phyloP scores from a whole-genome alignment of 2,113 vertebrate genomes.

The Monopterus albus region DNA sequence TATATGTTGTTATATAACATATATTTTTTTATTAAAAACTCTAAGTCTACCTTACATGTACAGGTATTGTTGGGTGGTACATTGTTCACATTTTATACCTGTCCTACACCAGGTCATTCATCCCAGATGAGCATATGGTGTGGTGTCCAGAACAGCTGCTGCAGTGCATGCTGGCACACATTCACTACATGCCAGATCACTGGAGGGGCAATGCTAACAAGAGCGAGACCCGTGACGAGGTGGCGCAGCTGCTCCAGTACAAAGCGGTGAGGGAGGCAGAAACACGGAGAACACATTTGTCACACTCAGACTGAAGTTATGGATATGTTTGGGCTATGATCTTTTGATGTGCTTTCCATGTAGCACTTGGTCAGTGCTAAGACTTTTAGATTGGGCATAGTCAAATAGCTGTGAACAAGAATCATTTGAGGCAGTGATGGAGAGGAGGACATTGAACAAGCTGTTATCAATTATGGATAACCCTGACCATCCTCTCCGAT shows the following conservation, averaged over 20 bases:
- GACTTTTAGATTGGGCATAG: neutral
- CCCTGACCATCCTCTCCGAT: too few species aligned
- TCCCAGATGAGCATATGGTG: conserved; percentile 97
- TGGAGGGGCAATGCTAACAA: conserved; percentile 98
- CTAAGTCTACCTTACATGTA: neutral
- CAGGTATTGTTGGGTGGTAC: neutral
- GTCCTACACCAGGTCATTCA: conserved; percentile 88
- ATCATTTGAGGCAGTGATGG: too few species aligned
- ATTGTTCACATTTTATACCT: conserved; percentile 25
- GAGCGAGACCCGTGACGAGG: conserved; percentile 96
- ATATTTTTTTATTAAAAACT: neutral
- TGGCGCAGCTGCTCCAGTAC: conserved; percentile 99
- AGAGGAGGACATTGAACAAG: too few species aligned
- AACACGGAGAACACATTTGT: neutral
- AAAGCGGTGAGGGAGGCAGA: conserved; percentile 89
- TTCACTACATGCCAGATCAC: conserved; percentile 99
- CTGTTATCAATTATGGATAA: too few species aligned
- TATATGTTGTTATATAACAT: neutral
- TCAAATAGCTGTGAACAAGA: too few species aligned
- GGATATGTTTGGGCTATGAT: neutral
- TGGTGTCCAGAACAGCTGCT: conserved; percentile 99
- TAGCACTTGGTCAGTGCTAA: neutral
- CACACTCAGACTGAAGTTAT: conserved; percentile 11
- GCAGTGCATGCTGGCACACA: conserved; percentile 95
- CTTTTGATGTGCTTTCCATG: conserved; percentile 9